Conservation (phyloP, 2,797 vertebrate species). For the Zenarchopterus dispar region DNA sequence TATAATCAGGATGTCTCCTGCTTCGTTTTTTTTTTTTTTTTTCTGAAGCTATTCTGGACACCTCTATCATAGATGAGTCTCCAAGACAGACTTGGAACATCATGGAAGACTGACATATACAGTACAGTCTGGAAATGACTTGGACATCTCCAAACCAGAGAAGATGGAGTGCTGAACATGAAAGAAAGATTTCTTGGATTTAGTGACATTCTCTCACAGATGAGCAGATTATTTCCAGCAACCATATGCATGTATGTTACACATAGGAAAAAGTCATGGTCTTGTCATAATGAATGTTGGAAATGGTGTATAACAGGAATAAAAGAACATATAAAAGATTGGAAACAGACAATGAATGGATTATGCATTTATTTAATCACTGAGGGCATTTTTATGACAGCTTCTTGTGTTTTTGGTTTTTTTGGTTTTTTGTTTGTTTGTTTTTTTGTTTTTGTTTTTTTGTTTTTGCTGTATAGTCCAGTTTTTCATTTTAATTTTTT, state of each 20-base stretch:
- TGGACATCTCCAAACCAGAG: slow-evolving; percentile 24
- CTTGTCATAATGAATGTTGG: too few species aligned
- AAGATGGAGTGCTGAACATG: slow-evolving; percentile 3
- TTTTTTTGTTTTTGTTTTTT: too few species aligned
- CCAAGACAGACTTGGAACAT: slow-evolving; percentile 25
- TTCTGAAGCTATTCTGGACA: slow-evolving; percentile 15
- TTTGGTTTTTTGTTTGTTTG: too few species aligned
- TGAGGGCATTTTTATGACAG: too few species aligned
- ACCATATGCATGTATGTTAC: too few species aligned
- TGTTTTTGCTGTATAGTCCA: too few species aligned
- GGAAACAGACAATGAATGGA: background rate
- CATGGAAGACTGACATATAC: slow-evolving; percentile 35
- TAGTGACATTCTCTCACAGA: slow-evolving; percentile 1
- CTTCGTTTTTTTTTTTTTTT: slow-evolving; percentile 6
- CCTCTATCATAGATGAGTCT: slow-evolving; percentile 22
- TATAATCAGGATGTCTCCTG: background rate
- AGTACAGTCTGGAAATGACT: slow-evolving; percentile 13
- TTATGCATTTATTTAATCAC: background rate
- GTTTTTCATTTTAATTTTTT: too few species aligned
- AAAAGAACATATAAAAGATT: background rate
- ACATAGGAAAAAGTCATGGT: too few species aligned
- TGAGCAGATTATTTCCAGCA: too few species aligned
- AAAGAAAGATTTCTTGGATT: background rate
- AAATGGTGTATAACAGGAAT: background rate
- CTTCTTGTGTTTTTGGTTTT: too few species aligned